phyloP scores from a whole-genome alignment of 2,888 invertebrate species.

The Microctonus hyperodae region DNA sequence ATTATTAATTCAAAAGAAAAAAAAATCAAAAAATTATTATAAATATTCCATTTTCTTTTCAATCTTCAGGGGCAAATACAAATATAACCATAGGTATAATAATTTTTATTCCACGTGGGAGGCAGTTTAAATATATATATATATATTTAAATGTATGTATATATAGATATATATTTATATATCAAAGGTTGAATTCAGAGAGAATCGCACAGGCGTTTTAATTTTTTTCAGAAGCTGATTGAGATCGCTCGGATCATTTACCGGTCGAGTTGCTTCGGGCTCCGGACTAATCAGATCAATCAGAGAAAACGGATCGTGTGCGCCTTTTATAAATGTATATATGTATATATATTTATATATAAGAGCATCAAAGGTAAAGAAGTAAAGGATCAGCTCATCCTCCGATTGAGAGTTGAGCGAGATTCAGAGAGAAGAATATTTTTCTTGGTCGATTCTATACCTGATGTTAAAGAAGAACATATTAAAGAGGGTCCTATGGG shows the following conservation, averaged over 20 bases:
- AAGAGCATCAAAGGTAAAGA: not conserved
- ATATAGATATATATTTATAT: conserved; percentile 2
- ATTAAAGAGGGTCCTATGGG: conserved; percentile 37
- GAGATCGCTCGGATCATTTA: conserved; percentile 60
- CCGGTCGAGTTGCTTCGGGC: conserved; percentile 52
- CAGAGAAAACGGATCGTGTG: conserved; percentile 54
- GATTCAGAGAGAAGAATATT: conserved; percentile 31
- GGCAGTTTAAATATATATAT: conserved; percentile 53
- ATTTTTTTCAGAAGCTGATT: conserved; percentile 62
- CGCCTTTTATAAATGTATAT: conserved; percentile 28
- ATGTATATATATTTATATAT: not conserved
- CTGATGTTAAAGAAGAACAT: conserved; percentile 6
- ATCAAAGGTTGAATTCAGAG: conserved; percentile 6
- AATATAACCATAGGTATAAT: conserved; percentile 40
- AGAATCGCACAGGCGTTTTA: conserved; percentile 40
- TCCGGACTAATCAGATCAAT: conserved; percentile 60
- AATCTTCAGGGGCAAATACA: conserved; percentile 2
- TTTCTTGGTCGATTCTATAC: conserved; percentile 23
- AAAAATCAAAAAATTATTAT: not conserved
- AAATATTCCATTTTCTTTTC: conserved; percentile 21
- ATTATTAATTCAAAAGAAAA: not conserved
- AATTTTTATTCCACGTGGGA: conserved; percentile 54
- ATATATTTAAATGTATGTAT: not conserved
- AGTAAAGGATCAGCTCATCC: conserved; percentile 24
- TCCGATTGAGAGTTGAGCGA: conserved; percentile 24